Conservation (phyloP, 2,797 vertebrate genomes). For the Danio jaintianensis region DNA sequence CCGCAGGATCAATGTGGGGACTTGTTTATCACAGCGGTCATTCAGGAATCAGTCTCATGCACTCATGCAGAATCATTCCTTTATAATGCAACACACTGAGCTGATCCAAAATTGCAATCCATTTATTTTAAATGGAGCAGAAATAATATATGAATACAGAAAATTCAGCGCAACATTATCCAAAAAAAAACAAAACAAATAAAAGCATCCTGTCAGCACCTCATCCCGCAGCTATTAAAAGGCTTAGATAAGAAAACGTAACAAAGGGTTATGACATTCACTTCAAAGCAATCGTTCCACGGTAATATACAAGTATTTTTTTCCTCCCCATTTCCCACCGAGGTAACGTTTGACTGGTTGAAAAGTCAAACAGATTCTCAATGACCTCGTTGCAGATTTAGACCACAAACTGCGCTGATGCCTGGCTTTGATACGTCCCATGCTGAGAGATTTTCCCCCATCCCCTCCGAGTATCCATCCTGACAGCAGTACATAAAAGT, state of each 20-base stretch:
- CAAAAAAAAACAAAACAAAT: background rate
- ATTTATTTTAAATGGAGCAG: slow-evolving; percentile 26
- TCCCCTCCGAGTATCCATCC: slow-evolving; percentile 31
- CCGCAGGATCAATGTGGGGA: too few relatives aligned
- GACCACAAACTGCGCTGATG: slow-evolving; percentile 45
- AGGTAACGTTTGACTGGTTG: slow-evolving; percentile 11
- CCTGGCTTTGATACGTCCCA: slow-evolving; percentile 51
- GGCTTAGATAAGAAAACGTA: slow-evolving; percentile 3
- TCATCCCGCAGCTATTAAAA: background rate
- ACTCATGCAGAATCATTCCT: background rate
- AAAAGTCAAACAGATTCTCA: slow-evolving; percentile 13
- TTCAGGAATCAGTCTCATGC: too few relatives aligned
- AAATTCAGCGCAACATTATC: slow-evolving; percentile 6
- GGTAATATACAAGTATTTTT: background rate
- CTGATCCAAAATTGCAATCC: slow-evolving; percentile 25
- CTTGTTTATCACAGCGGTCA: too few relatives aligned
- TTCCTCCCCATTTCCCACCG: background rate
- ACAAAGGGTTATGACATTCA: slow-evolving; percentile 11
- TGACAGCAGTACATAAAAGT: slow-evolving; percentile 62
- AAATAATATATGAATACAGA: slow-evolving; percentile 4
- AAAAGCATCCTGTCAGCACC: background rate
- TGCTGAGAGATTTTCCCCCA: slow-evolving; percentile 37
- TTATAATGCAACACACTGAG: slow-evolving; percentile 11
- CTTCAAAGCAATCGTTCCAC: background rate
- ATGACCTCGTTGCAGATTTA: slow-evolving; percentile 45